Base-by-base conservation (phyloP, 2,888 invertebrate genomes). In the Keiferia lycopersicella region DNA sequence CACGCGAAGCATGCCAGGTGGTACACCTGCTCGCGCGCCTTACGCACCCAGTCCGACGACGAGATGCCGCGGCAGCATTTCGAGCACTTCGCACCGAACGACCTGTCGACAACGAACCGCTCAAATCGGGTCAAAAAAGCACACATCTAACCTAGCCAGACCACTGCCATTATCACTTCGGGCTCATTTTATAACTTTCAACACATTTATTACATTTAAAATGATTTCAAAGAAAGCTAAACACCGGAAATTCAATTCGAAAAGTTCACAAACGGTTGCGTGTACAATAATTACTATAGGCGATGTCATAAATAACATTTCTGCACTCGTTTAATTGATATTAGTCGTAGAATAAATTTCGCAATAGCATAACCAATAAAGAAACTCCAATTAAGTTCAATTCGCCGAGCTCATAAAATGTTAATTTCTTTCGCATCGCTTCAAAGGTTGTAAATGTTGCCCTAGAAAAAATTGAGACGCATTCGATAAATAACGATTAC, bases 1-100 rank as follows among this genome's bases (percentile, higher is more conserved):
- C 99, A 99, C 20, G 99, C 98, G 91, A 99, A 99, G 91, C 99
- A 99, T 59, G 99, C 99, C 84, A 99, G 93, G 91, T 99, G 99
- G 92, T 98, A 99, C 39, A 99, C 98, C 85, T 97, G 95, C 80
- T 97, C 96, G 62, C 97, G 93, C 41, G 99, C 99, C 81, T 98
- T 95, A 68, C 99, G 94, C 78, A 99, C 99, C 99, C 99, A 99
- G 91, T 99, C 99, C 56, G 97, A 97, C 18, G 98, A 95, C 18
- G 97, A 97, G 80, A 99, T 98, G 74, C 96, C 95, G 63, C 99
- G 95, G 74, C 96, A 95, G 88, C 99, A 99, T 86, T 98, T 98
- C 61, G 98, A 96, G 89, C 99, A 99, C 91, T 98, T 98, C 64
- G 98, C 96, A 67, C 98, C 98, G 87, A 98, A 99, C 81, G 96